A percentile compares a stretch with the other conserved stretches of the same genome.
phyloP scores from a whole-genome alignment of 2,797 vertebrate genomes.

The Sparidentex hasta region DNA sequence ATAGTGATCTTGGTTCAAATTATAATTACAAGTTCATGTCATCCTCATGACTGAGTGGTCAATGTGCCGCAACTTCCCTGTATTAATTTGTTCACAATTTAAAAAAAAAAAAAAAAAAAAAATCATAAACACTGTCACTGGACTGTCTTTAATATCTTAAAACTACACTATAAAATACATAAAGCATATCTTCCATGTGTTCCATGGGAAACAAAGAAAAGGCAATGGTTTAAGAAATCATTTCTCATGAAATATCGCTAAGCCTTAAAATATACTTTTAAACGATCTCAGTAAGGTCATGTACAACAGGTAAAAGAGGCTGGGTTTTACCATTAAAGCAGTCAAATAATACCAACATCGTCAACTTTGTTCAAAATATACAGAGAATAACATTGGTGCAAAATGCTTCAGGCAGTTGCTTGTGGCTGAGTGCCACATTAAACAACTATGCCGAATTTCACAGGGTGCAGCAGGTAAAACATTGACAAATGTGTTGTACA shows the following conservation, averaged over 20 bases:
- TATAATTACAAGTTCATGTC: conserved; percentile 59
- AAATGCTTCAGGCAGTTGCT: conserved; percentile 79
- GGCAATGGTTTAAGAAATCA: conserved; percentile 85
- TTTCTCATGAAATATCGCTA: conserved; percentile 71
- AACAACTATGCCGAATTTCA: conserved; percentile 85
- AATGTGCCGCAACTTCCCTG: conserved; percentile 63
- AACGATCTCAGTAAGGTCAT: conserved; percentile 70
- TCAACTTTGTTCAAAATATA: conserved; percentile 89
- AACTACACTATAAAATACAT: conserved; percentile 67
- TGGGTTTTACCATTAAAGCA: conserved; percentile 67
- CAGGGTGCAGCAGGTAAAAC: conserved; percentile 64
- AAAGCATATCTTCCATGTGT: conserved; percentile 77
- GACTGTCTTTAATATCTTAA: conserved; percentile 61
- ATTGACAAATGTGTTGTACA: conserved; percentile 79
- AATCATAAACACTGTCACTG: conserved; percentile 52
- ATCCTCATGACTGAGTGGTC: conserved; percentile 55
- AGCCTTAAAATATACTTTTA: conserved; percentile 69
- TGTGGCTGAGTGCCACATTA: conserved; percentile 84
- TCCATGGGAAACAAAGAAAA: conserved; percentile 85
- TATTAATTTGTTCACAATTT: conserved; percentile 60
- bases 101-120: conserved; percentile 4
- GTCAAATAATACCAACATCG: conserved; percentile 70
- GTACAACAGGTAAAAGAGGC: conserved; percentile 69
- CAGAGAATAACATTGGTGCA: conserved; percentile 86
- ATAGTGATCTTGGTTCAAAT: conserved; percentile 69